phyloP scores from a whole-genome alignment of 2,888 invertebrate genomes.

The Lathronympha strigana region DNA sequence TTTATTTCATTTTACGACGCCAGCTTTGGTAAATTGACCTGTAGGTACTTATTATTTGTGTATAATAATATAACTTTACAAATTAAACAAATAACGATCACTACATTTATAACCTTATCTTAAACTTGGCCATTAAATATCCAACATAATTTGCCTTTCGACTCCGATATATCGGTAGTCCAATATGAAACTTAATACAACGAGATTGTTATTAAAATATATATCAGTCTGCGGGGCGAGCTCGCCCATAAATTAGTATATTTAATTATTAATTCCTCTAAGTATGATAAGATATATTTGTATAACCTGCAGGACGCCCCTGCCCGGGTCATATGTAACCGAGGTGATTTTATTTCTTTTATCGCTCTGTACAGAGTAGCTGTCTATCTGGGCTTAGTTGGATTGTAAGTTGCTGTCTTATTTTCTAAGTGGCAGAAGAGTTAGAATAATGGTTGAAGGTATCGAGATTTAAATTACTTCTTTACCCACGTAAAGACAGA shows the following conservation, averaged over 20 bases:
- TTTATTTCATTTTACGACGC: not conserved
- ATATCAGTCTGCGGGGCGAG: constrained; percentile 57
- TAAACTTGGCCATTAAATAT: constrained; percentile 31
- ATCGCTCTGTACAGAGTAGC: constrained; percentile 64
- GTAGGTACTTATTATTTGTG: not conserved
- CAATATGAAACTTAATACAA: constrained; percentile 62
- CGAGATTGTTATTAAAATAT: constrained; percentile 70
- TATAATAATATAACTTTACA: constrained; percentile 22
- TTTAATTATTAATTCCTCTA: constrained; percentile 82
- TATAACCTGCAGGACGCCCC: constrained; percentile 74
- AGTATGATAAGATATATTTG: constrained; percentile 79
- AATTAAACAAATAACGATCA: constrained; percentile 24
- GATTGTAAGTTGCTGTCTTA: not conserved
- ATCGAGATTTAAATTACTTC: too few species aligned
- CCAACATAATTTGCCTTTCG: constrained; percentile 29
- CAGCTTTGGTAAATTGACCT: not conserved
- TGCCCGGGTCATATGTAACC: constrained; percentile 71
- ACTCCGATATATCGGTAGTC: constrained; percentile 30
- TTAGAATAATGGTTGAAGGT: too few species aligned
- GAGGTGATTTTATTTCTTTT: constrained; percentile 80
- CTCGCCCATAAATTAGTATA: constrained; percentile 73
- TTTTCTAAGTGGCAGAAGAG: too few species aligned
- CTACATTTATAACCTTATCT: constrained; percentile 33
- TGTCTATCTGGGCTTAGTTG: not conserved
- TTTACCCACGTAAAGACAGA: too few species aligned